phyloP scores from a whole-genome alignment of 2,797 vertebrate genomes.

The Neosilurus hyrtlii region DNA sequence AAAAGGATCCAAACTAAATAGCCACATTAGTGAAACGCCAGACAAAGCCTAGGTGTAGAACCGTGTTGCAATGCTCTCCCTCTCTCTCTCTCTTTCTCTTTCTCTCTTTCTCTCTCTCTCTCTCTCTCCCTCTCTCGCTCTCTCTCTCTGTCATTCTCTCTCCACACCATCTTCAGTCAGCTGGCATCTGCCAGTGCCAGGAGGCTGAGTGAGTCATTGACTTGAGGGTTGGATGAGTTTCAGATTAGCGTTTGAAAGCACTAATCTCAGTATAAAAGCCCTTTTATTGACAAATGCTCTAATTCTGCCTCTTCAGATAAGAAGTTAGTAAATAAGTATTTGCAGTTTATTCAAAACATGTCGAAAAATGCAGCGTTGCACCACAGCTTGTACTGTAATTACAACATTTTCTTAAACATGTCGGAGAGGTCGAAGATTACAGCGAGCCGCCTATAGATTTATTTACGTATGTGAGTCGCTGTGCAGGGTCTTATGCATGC shows the following conservation, averaged over 20 bases:
- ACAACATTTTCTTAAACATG: slow-evolving; percentile 29
- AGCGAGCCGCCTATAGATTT: slow-evolving; percentile 33
- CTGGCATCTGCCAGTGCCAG: slow-evolving; percentile 62
- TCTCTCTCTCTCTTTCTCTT: slow-evolving; percentile 44
- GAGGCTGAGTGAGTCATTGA: slow-evolving; percentile 69
- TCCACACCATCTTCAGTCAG: slow-evolving; percentile 56
- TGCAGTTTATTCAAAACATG: slow-evolving; percentile 51
- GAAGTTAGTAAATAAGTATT: slow-evolving; percentile 61
- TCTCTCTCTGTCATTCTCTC: slow-evolving; percentile 36
- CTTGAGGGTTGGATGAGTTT: slow-evolving; percentile 65
- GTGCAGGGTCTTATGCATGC: slow-evolving; percentile 40
- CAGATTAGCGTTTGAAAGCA: slow-evolving; percentile 63
- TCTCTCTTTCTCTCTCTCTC: slow-evolving; percentile 43
- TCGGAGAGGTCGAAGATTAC: slow-evolving; percentile 32
- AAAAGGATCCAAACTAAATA: slow-evolving; percentile 30
- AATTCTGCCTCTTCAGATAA: slow-evolving; percentile 58
- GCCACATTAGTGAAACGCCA: slow-evolving; percentile 43
- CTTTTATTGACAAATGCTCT: slow-evolving; percentile 59
- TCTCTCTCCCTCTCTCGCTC: slow-evolving; percentile 46
- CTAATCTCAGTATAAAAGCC: slow-evolving; percentile 58
- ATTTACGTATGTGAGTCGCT: neutral
- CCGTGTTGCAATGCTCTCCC: slow-evolving; percentile 42
- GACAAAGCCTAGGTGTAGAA: slow-evolving; percentile 54
- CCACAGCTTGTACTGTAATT: slow-evolving; percentile 36
- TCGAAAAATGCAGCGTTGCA: slow-evolving; percentile 34